Evolutionary conservation across 2,797 vertebrate species (phyloP), one percentile per base, ranked within the genome.

Genomic region (Notamacropus eugenii): DNA sequence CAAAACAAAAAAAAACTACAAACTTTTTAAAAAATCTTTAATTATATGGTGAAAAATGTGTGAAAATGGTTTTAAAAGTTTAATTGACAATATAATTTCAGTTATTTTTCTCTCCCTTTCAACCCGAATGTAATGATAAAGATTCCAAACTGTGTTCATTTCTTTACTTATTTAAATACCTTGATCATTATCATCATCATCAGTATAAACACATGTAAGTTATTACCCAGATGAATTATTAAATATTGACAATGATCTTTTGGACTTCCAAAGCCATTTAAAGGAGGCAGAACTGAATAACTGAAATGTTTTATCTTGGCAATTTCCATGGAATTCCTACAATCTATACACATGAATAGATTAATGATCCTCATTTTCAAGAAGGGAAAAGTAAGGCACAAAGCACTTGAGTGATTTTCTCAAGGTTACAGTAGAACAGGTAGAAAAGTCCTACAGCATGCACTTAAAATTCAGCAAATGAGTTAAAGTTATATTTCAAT

Each of bases 11-110:
- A 55, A 52, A 0, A 82, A 74, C 58, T 0, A 90, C 28, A 62
- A 57, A n/a, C 52, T 24, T 16, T 74, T 96, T 92, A 94, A 93
- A 56, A 57, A 57, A 52, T 96, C 11, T 55, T 94, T 97, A 95
- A 96, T 97, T 97, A 98, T 95, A 1, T 0, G 93, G 90, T 28
- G 90, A 94, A 97, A 98, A 46, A 13, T 94, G 87, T 3, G 93
- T 67, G 96, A 96, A 96, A 95, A 94, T 93, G 95, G 4, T 96
- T 96, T 58, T 94, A 92, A 97, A 96, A 52, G 40, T 27, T 93
- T 13, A 92, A 24, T 96, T 94, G 96, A 19, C 19, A 82, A 46
- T 46, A 82, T 46, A 24, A 1, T 82, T 2, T 50, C 97, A 94
- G 67, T 95, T 96, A 97, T 94, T 93, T 93, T 58, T 40, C 13